Percentiles rank a stretch among this genome's conserved stretches.
Conservation (phyloP, 1,140 invertebrate species). For the Adoxophyes honmai region DNA sequence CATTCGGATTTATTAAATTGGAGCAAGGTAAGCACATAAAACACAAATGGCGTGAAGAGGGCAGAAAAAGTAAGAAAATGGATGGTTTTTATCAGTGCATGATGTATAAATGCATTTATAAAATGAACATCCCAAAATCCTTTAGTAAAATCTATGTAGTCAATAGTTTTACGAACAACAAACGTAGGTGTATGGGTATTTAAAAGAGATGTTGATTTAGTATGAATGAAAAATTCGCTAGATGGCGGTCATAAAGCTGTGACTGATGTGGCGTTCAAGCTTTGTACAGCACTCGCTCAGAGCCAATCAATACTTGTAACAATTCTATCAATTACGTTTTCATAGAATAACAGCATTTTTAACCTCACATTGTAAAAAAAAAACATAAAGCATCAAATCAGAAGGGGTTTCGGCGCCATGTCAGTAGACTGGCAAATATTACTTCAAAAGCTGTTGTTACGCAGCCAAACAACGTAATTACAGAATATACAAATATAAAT, state of each 20-base stretch:
- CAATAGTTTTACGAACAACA: too few species aligned
- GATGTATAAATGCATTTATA: too few species aligned
- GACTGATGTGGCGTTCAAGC: not conserved
- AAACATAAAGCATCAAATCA: not conserved
- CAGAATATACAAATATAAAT: not conserved
- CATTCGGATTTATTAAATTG: too few species aligned
- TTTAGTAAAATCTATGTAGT: too few species aligned
- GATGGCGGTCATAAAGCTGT: slow-evolving; percentile 3
- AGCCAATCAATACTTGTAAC: not conserved
- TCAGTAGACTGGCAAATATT: slow-evolving; percentile 4
- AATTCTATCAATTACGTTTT: not conserved
- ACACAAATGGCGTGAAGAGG: too few species aligned
- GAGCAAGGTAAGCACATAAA: too few species aligned
- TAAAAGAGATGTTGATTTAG: too few species aligned
- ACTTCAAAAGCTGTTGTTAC: slow-evolving; percentile 29
- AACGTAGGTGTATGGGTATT: too few species aligned
- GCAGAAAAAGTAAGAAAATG: too few species aligned
- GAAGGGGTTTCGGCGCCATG: slow-evolving; percentile 35
- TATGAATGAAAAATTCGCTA: not conserved
- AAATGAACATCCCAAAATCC: too few species aligned
- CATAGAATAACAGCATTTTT: not conserved
- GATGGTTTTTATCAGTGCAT: too few species aligned
- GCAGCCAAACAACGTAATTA: slow-evolving; percentile 25
- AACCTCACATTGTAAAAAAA: not conserved
- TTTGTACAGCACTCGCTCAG: not conserved